Evolutionary conservation across 2,888 invertebrate species (phyloP), one percentile per base, ranked within the genome.

Genomic region (Patella depressa): DNA sequence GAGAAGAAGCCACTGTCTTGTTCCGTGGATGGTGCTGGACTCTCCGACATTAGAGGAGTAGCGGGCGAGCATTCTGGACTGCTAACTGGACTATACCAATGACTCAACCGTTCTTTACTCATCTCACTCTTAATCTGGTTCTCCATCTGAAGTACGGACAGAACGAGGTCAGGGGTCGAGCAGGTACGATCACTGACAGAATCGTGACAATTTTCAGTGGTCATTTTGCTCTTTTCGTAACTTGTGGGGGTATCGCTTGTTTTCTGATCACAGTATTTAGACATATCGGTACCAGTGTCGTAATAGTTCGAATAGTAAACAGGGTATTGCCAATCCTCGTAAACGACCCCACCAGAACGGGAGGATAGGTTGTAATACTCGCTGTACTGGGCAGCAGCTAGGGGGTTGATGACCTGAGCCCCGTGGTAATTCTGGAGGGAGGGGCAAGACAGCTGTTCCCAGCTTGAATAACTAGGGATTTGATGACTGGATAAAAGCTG

Each of bases 141-240:
- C 19, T 74, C 74, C 74, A 74, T 74, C 65, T 74, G 74, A 17
- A 74, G 53, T 34, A 74, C 74, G 2, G 74, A 65, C 57, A 65
- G 65, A 53, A 82, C 79, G 9, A 86, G 69, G 72, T 86, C 86
- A 19, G 86, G 86, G 17, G 86, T 86, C 0, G 86, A 85, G 70
- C 86, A 86, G 7, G 85, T 79, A 9, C 74, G 19, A 53, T 69
- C 59, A 1, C 24, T 69, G 12, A 15, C 53, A 12, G 74, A 24
- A 19, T 74, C 74, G 34, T 45, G 74, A 5, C 17, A 34, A 59
- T 59, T 59, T 34, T 55, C 34, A 5, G 12, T 12, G 12, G 24
- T 15, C 15, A 65, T 24, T 19, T 65, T 65, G 19, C 19, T 65
- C 14, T 65, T 65, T 7, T 79, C 76, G 24, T 53, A 65, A 65